These are phyloP conservation scores for Holcopasites calliopsidis DNA, from an alignment of 1,140 invertebrate genomes.

Conservation along the genomic window DNA sequence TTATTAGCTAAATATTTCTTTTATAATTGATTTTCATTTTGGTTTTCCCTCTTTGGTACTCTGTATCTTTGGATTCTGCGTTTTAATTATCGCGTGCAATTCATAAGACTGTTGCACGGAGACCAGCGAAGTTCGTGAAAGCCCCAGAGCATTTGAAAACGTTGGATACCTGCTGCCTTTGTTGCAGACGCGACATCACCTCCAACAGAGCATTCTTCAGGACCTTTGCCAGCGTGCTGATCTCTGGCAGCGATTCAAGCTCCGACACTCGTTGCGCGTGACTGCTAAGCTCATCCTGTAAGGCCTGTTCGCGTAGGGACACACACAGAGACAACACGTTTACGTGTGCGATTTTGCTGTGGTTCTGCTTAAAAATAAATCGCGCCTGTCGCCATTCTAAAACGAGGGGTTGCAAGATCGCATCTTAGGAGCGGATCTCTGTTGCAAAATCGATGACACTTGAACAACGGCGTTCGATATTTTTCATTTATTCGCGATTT, in stretches of 20 bases:
- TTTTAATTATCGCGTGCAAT: constrained; percentile 10
- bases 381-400: not conserved
- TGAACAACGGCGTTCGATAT: not conserved
- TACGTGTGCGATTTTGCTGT: constrained; percentile 5
- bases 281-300: constrained; percentile 71
- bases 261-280: constrained; percentile 68
- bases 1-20: not conserved
- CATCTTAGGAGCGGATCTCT: no score
- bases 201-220: constrained; percentile 72
- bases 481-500: not conserved
- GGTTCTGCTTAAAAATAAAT: constrained; percentile 18
- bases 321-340: constrained; percentile 7
- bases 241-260: constrained; percentile 72
- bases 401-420: constrained; percentile 1
- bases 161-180: constrained; percentile 77
- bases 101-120: constrained; percentile 71
- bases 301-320: constrained; percentile 63
- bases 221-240: constrained; percentile 69
- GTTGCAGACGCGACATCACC: constrained; percentile 64
- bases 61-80: not conserved
- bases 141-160: constrained; percentile 72
- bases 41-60: no score
- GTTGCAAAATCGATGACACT: not conserved
- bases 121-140: constrained; percentile 69
- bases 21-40: not conserved